These are phyloP conservation scores for Isotomurus palustris DNA, from an alignment of 2,888 invertebrate genomes.

Conservation along the genomic window DNA sequence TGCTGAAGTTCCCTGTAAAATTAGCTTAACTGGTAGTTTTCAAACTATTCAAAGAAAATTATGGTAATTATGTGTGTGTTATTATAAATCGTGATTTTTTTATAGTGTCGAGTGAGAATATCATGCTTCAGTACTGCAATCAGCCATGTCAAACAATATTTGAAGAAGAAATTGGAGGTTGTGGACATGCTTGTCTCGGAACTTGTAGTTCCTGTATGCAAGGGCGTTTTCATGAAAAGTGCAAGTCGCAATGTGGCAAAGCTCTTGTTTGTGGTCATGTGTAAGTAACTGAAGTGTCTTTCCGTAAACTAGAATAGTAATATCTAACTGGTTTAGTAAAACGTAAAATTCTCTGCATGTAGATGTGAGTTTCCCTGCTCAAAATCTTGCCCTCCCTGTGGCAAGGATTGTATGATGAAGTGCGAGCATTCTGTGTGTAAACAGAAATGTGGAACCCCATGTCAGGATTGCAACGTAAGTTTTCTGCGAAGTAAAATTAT, in stretches of 20 bases:
- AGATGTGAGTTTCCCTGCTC: constrained; percentile 47
- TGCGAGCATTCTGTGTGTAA: constrained; percentile 41
- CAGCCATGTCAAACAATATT: constrained; percentile 27
- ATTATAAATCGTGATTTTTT: neutral
- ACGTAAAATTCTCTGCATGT: too few relatives aligned
- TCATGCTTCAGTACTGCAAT: constrained; percentile 42
- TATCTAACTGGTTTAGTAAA: too few relatives aligned
- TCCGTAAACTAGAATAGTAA: too few relatives aligned
- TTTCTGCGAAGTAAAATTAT: neutral
- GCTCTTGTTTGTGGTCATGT: neutral
- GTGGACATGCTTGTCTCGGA: constrained; percentile 48
- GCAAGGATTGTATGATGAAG: constrained; percentile 30
- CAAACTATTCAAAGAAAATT: neutral
- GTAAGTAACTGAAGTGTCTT: too few relatives aligned
- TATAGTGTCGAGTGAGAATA: constrained; percentile 45
- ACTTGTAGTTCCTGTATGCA: constrained; percentile 58
- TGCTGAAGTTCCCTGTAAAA: constrained; percentile 18
- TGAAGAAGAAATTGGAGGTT: constrained; percentile 23
- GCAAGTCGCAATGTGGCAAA: neutral
- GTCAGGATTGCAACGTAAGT: constrained; percentile 27
- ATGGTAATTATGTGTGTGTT: too few relatives aligned
- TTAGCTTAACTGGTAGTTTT: constrained; percentile 15
- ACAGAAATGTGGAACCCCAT: constrained; percentile 33
- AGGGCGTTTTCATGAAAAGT: constrained; percentile 58
- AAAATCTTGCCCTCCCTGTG: constrained; percentile 48